phyloP scores from a whole-genome alignment of 1,140 invertebrate genomes.

The Polypedilum pembai region DNA sequence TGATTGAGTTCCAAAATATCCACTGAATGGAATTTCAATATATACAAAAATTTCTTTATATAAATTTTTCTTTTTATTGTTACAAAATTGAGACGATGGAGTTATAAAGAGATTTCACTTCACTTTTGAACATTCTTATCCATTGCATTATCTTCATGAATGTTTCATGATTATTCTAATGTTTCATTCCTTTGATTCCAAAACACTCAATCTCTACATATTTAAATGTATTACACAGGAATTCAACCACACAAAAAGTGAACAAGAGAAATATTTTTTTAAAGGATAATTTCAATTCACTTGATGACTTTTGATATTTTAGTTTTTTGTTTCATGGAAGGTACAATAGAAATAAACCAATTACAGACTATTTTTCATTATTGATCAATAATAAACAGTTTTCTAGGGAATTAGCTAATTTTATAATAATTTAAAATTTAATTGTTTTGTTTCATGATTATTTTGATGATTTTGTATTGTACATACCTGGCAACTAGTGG shows the following conservation, averaged over 20 bases:
- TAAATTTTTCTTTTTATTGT: neutral
- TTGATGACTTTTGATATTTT: too few relatives aligned
- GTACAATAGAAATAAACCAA: too few relatives aligned
- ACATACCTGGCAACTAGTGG: too few relatives aligned
- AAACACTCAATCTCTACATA: neutral
- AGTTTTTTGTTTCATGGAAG: too few relatives aligned
- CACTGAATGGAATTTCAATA: neutral
- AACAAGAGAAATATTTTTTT: neutral
- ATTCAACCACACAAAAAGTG: constrained; percentile 1
- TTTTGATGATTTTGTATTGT: too few relatives aligned
- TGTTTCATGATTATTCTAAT: neutral
- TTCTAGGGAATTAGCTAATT: too few relatives aligned
- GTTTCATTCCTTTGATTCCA: too few relatives aligned
- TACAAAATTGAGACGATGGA: neutral
- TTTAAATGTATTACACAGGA: neutral
- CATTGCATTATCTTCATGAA: constrained; percentile 12
- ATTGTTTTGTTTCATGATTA: too few relatives aligned
- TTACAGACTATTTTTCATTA: too few relatives aligned
- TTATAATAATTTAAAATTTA: too few relatives aligned
- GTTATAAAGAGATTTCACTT: neutral
- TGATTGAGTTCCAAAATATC: neutral
- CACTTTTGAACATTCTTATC: constrained; percentile 6
- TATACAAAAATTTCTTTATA: neutral
- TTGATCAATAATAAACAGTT: too few relatives aligned
- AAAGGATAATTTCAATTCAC: neutral